These are phyloP conservation scores for Crotalus helleri DNA, from an alignment of 2,113 vertebrate genomes.

Conservation along the genomic window DNA sequence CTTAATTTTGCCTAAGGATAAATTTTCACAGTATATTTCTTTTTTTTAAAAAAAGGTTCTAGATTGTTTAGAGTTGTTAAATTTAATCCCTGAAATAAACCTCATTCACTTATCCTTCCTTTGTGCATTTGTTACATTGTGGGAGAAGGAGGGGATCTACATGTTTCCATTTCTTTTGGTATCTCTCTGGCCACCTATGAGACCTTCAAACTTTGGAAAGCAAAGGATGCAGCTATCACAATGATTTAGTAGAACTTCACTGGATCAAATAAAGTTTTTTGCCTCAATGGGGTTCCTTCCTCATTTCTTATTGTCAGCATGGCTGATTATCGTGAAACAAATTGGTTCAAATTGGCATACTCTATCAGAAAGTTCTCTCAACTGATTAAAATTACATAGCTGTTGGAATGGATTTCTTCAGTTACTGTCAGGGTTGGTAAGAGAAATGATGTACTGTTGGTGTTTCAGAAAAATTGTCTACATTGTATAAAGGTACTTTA, in stretches of 20 bases:
- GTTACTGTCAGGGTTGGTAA: neutral
- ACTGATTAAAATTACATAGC: neutral
- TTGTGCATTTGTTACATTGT: neutral
- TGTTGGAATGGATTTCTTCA: neutral
- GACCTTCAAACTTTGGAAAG: neutral
- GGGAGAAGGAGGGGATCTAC: neutral
- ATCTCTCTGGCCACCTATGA: neutral
- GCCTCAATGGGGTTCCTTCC: neutral
- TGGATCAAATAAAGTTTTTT: neutral
- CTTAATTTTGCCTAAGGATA: slow-evolving; percentile 19
- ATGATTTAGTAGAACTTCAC: neutral
- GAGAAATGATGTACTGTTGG: neutral
- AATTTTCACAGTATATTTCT: neutral
- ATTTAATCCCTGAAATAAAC: neutral
- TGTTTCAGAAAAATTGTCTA: neutral
- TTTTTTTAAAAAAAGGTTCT: neutral
- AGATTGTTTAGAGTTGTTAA: neutral
- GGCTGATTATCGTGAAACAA: neutral
- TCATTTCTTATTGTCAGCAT: neutral
- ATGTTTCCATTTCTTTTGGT: neutral
- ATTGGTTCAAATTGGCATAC: neutral
- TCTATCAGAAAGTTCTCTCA: neutral
- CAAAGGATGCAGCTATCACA: neutral
- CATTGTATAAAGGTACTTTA: neutral
- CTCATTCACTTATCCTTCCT: neutral